phyloP scores from a whole-genome alignment of 2,888 invertebrate species.

The Hoplodrina blanda region DNA sequence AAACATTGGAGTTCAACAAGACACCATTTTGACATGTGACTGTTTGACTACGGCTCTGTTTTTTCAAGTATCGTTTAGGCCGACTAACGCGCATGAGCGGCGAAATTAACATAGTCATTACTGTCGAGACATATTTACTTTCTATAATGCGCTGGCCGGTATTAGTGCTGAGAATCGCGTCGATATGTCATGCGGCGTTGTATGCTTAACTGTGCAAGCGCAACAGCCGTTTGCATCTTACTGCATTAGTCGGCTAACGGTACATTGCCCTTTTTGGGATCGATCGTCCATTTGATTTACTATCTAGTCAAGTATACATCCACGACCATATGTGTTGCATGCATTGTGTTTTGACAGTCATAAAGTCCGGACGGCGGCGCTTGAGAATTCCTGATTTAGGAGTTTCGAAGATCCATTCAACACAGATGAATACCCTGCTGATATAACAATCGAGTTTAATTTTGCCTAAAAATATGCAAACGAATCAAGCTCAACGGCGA shows the following conservation, averaged over 20 bases:
- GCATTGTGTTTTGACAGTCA: conserved; percentile 45
- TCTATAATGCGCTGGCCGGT: conserved; percentile 69
- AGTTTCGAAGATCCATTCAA: conserved; percentile 28
- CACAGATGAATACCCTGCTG: conserved; percentile 31
- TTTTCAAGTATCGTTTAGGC: conserved; percentile 64
- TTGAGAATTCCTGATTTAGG: conserved; percentile 43
- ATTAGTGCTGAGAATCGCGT: conserved; percentile 67
- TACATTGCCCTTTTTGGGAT: conserved; percentile 78
- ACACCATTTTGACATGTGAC: conserved; percentile 35
- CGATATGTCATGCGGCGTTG: conserved; percentile 72
- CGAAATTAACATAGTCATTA: conserved; percentile 74
- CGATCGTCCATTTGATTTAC: conserved; percentile 73
- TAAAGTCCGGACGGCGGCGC: conserved; percentile 13
- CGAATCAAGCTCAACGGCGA: conserved; percentile 33
- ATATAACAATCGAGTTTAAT: conserved; percentile 53
- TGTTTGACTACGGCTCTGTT: conserved; percentile 57
- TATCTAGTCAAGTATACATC: conserved; percentile 61
- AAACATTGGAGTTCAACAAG: conserved; percentile 7
- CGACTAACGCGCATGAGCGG: conserved; percentile 62
- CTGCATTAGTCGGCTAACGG: conserved; percentile 81
- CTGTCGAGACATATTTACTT: conserved; percentile 72
- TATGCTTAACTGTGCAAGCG: conserved; percentile 74
- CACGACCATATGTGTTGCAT: conserved; percentile 56
- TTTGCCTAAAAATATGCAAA: conserved; percentile 54
- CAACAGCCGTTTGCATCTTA: conserved; percentile 77